Evolutionary conservation across 2,113 vertebrate genomes (phyloP).

Genomic region (Leuciscus idus): DNA sequence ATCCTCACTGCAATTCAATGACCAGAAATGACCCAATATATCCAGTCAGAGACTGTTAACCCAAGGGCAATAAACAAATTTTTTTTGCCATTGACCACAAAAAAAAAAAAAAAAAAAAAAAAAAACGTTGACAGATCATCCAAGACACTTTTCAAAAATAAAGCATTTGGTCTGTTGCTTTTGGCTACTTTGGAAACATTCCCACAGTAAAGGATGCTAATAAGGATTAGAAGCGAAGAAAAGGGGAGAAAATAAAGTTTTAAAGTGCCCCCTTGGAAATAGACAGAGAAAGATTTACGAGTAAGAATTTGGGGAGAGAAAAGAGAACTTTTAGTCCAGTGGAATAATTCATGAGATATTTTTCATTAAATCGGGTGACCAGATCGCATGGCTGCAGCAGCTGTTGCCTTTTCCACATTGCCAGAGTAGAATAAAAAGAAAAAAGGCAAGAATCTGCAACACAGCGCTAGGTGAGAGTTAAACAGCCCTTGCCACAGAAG

Average conservation of each 20-base stretch:
- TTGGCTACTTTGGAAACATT: background rate
- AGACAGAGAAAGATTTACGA: background rate
- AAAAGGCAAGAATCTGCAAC: background rate
- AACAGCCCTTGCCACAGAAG: background rate
- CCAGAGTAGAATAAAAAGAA: background rate
- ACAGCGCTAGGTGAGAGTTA: background rate
- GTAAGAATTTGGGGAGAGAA: background rate
- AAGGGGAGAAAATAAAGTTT: background rate
- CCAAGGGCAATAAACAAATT: background rate
- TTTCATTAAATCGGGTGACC: constrained; percentile 10
- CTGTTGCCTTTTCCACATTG: background rate
- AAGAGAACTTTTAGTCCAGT: constrained; percentile 9
- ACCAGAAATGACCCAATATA: background rate
- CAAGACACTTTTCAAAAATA: background rate
- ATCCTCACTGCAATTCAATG: background rate
- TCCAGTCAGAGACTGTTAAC: too few species aligned
- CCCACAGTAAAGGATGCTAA: background rate
- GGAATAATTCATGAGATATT: constrained; percentile 20
- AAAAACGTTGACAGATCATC: background rate
- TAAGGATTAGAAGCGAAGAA: constrained; percentile 1
- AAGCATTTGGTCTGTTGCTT: background rate
- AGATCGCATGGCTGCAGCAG: background rate
- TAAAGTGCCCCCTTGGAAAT: background rate
- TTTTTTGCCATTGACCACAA: background rate
- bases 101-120: background rate